Conservation (phyloP, 2,888 invertebrate species). For the Erpobdella octoculata region DNA sequence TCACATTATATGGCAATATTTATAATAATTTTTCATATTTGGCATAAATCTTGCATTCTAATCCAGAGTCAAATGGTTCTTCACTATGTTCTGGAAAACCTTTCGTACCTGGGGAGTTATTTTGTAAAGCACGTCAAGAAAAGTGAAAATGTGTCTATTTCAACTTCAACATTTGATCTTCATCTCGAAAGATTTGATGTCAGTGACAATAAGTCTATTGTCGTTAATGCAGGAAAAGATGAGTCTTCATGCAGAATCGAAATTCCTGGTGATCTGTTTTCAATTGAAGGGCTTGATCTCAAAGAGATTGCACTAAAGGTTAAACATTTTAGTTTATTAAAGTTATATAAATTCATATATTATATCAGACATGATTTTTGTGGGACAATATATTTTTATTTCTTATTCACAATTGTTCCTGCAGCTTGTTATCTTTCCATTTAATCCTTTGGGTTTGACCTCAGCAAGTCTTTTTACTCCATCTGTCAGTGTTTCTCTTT, state of each 20-base stretch:
- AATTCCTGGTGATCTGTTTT: too few species aligned
- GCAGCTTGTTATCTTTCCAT: conserved; percentile 23
- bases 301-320: too few species aligned
- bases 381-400: too few species aligned
- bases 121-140: neutral
- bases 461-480: conserved; percentile 14
- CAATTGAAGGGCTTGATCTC: too few species aligned
- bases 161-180: neutral
- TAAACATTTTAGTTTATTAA: too few species aligned
- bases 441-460: conserved; percentile 10
- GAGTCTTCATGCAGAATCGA: neutral
- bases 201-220: neutral
- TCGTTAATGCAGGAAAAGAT: neutral
- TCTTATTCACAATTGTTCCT: neutral
- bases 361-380: too few species aligned
- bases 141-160: neutral
- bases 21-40: too few species aligned
- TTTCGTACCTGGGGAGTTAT: neutral
- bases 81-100: neutral
- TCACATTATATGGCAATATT: too few species aligned
- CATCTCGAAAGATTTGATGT: neutral
- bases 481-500: conserved; percentile 17
- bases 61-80: neutral
- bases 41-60: too few species aligned
- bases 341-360: too few species aligned